phyloP scores from a whole-genome alignment of 2,113 vertebrate species.

The Numenius arquata region DNA sequence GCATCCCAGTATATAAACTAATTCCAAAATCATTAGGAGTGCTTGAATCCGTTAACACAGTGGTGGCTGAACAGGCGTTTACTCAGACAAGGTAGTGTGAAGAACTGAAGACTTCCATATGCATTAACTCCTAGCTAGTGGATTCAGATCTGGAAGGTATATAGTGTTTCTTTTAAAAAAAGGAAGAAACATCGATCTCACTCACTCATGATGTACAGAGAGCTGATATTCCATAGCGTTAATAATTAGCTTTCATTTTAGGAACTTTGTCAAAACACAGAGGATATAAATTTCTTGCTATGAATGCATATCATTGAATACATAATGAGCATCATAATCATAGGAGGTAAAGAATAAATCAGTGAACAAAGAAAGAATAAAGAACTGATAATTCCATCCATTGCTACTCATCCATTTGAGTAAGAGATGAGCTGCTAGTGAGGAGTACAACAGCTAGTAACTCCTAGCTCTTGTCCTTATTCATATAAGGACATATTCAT shows the following conservation, averaged over 20 bases:
- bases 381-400: background rate
- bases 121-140: background rate
- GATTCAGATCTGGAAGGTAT: background rate
- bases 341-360: background rate
- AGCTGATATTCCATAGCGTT: background rate
- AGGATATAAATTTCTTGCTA: background rate
- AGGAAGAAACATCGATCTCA: background rate
- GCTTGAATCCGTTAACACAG: background rate
- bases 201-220: background rate
- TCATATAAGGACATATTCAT: too few relatives aligned
- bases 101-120: background rate
- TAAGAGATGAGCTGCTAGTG: background rate
- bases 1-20: background rate
- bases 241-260: background rate
- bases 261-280: background rate
- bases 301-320: background rate
- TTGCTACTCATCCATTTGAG: background rate
- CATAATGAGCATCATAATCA: background rate
- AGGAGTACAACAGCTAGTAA: background rate
- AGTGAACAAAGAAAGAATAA: background rate
- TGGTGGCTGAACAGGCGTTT: background rate
- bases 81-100: background rate
- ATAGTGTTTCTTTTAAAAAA: background rate
- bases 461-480: too few relatives aligned
- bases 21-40: conserved; percentile 23